These are phyloP conservation scores for Apeira syringaria DNA, from an alignment of 2,888 invertebrate genomes.

Conservation along the genomic window DNA sequence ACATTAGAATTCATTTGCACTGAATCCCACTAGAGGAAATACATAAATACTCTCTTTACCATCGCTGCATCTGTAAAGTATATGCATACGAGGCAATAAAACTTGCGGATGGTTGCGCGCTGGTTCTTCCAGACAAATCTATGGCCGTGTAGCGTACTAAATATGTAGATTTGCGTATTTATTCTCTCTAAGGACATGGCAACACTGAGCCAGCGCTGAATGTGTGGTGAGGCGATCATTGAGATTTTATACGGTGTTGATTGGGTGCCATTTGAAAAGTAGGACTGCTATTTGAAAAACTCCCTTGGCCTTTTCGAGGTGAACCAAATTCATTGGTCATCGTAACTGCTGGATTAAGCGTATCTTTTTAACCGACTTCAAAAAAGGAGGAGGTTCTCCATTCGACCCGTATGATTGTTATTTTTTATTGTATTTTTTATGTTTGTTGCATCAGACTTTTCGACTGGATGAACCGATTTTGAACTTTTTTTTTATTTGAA, in stretches of 20 bases:
- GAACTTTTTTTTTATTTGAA: no score
- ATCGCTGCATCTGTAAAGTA: slow-evolving; percentile 17
- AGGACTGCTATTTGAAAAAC: background rate
- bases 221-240: slow-evolving; percentile 15
- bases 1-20: slow-evolving; percentile 15
- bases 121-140: slow-evolving; percentile 33
- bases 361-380: no score
- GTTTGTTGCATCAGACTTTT: no score
- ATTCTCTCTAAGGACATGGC: slow-evolving; percentile 31
- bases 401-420: no score
- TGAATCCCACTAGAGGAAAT: slow-evolving; percentile 9
- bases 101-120: slow-evolving; percentile 12
- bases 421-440: no score
- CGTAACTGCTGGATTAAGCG: no score
- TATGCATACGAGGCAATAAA: slow-evolving; percentile 18
- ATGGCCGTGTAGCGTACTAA: slow-evolving; percentile 34
- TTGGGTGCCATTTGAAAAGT: slow-evolving; percentile 7
- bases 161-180: slow-evolving; percentile 51
- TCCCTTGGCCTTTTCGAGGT: background rate
- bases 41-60: slow-evolving; percentile 15
- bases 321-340: no score
- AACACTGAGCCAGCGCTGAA: slow-evolving; percentile 2
- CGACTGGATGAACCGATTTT: no score
- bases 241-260: slow-evolving; percentile 18
- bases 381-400: no score